Conservation (phyloP, 1,140 invertebrate species). For the Panulirus ornatus region DNA sequence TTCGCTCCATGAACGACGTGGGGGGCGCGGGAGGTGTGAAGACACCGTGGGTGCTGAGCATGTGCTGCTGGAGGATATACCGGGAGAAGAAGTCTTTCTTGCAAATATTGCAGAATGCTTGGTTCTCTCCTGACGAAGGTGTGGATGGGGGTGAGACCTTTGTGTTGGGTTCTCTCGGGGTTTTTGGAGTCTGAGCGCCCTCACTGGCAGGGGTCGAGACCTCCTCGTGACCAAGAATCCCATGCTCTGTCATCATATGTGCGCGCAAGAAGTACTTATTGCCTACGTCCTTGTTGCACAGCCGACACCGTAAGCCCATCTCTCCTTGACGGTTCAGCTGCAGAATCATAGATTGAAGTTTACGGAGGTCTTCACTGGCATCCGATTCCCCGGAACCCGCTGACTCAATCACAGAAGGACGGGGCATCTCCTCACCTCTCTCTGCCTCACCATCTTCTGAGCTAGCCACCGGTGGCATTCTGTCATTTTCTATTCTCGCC, state of each 20-base stretch:
- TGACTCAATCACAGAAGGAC: conserved; percentile 54
- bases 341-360: conserved; percentile 93
- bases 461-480: background rate
- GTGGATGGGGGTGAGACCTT: conserved; percentile 64
- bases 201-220: conserved; percentile 59
- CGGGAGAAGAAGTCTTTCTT: conserved; percentile 83
- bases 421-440: conserved; percentile 32
- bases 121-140: conserved; percentile 61
- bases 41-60: conserved; percentile 80
- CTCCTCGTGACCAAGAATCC: conserved; percentile 78
- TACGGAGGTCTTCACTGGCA: conserved; percentile 86
- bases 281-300: conserved; percentile 82
- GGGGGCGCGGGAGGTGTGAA: conserved; percentile 64
- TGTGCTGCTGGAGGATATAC: conserved; percentile 82
- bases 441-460: conserved; percentile 22
- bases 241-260: conserved; percentile 83
- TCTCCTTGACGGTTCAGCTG: conserved; percentile 87
- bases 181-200: conserved; percentile 68
- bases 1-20: conserved; percentile 70
- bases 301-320: conserved; percentile 79
- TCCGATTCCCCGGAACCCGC: conserved; percentile 64
- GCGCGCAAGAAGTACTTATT: conserved; percentile 81
- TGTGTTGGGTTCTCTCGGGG: conserved; percentile 52
- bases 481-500: conserved; percentile 7
- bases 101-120: conserved; percentile 78